Base-by-base conservation (phyloP, 2,113 vertebrate species). In the Artemisiospiza belli region DNA sequence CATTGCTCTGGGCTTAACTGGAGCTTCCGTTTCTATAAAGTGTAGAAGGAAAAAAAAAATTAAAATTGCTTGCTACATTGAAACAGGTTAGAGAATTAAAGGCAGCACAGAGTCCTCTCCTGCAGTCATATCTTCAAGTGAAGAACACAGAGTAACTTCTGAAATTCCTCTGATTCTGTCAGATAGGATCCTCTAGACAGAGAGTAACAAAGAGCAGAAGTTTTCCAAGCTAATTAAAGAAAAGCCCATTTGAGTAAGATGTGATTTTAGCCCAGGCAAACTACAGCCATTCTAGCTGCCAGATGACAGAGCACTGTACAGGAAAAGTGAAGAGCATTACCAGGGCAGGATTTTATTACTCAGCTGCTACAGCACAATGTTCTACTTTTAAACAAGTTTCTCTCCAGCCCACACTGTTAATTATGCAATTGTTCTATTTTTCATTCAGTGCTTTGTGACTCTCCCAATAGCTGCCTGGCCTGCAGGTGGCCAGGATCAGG, bases 1-100 rank as follows among this genome's bases (percentile, higher is more conserved):
- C 99, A 99, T 77, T 99, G 98, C 93, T 99, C 99, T 68, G 99
- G 99, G 95, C 98, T 99, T 23, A 99, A 96, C 39, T 98, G 98
- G 41, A 99, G 96, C 83, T 96, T 99, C 88, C 98, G 97, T 97
- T 98, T 99, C 99, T 99, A 82, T 21, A 84, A 96, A 83, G 86
- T 21, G 4, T 54, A 67, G 94, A 82, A 96, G 67, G 61, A 23
- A 37, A 73, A 21, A 21, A 68, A 55, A 46, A 47, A 37, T 59
- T 20, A 57, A 80, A 68, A 51, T 10, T 15, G 3, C 19, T 63
- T 88, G 41, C 16, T 30, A 80, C 49, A 66, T 43, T 25, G 23
- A 79, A 51, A 76, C 20, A 44, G n/a, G 5, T 70, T 20, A 77
- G 22, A 63, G 7, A 18, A 57, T 24, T 33, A 57, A 63, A 77